Base-by-base conservation (phyloP, 2,797 vertebrate genomes). In the Cynopterus sphinx region DNA sequence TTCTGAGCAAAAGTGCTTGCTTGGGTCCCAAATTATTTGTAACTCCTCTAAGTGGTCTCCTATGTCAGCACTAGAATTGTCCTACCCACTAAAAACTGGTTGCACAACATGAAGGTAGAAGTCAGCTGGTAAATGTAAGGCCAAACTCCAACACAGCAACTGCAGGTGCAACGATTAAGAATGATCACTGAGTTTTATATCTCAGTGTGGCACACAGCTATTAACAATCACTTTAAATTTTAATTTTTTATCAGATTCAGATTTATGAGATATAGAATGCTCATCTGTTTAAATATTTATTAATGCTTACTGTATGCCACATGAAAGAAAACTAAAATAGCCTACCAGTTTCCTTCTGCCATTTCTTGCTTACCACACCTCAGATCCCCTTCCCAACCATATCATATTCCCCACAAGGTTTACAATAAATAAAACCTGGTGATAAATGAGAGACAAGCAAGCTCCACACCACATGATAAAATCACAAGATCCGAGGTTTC, bases 201-300 rank as follows among this genome's bases (percentile, higher is more conserved):
- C 22, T 91, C 59, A 31, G 26, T 67, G 55, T 63, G 15, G 68
- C 79, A 78, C 82, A 71, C 41, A 63, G 87, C 57, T 61, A 43
- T 67, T 74, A 79, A 59, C 28, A 57, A 68, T 68, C 46, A 26
- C 49, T 90, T 67, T 21, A 67, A 41, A 57, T 39, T 86, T 39
- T 61, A 67, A 65, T 89, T 41, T 87, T 73, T 75, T 24, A 51
- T 91, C 94, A 90, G 55, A 51, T 67, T 71, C 36, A 77, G 65
- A 63, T 43, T 68, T 84, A 67, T 70, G 73, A 92, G 53, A 12
- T 63, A 41, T 57, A 53, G 22, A 84, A 63, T 57, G 71, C 6
- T 83, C 57, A 85, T 65, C 74, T 77, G 74, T 81, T 90, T 75
- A 94, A 90, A 82, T 31, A 75, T 81, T 68, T 92, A 75, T 71